Base-by-base conservation (phyloP, 2,888 invertebrate species). In the Heliconius erato region DNA sequence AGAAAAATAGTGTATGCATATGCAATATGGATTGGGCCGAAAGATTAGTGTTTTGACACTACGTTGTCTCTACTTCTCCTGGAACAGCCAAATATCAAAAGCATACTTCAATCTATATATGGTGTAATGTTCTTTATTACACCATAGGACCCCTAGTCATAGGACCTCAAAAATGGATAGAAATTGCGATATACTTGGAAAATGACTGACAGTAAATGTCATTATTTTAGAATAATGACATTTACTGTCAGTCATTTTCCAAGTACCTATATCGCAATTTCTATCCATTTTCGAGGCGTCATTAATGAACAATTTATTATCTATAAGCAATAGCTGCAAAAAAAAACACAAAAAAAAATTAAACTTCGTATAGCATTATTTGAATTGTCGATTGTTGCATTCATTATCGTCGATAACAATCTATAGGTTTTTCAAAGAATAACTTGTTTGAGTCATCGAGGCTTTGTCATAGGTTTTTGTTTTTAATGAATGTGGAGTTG, bases 381-480 rank as follows among this genome's bases (percentile, higher is more conserved):
- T 72, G 28, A 72, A 49, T 72, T 49, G 44, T 72, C 44, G 26
- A 72, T 72, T 72, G 49, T 49, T 28, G 44, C 26, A 44, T 72
- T 72, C 49, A 72, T 72, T 44, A 72, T 16, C 19, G 19, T 16
- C 26, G 72, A 72, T 72, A 49, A 72, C 72, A 44, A 72, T 72
- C 72, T 72, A 72, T 72, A 16, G 72, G 26, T 72, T 40, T 71
- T 72, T 72, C 72, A 12, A 26, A 72, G 72, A 72, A 67, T 16
- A 67, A 72, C 44, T 72, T 44, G 44, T 72, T 72, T 72, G 72
- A 72, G 26, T 72, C 72, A 72, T 72, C 72, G 26, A 26, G 26
- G 26, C 44, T 72, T 72, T 72, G 72, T 72, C 44, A 40, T 71
- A 26, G 72, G 44, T 71, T 44, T 71, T 40, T n/a, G 26, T 49